Percentiles rank a stretch among this genome's conserved stretches.
phyloP scores from a whole-genome alignment of 2,113 vertebrate genomes.

The Columbina picui region DNA sequence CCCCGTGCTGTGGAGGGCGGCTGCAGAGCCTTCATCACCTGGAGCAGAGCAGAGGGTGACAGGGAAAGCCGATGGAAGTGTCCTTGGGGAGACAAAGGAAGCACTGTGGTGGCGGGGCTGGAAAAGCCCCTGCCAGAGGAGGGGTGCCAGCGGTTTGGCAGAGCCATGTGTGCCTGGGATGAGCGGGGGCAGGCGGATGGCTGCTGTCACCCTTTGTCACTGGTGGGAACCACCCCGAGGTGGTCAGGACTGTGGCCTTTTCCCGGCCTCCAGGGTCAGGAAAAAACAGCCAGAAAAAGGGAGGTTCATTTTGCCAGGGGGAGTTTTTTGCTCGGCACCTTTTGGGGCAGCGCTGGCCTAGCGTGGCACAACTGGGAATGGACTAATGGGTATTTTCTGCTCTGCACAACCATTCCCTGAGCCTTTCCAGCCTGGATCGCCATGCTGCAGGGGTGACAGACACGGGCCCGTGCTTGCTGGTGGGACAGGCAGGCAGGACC shows the following conservation, averaged over 20 bases:
- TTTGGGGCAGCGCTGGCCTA: background rate
- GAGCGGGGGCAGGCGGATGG: background rate
- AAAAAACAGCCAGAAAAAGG: background rate
- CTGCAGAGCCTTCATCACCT: background rate
- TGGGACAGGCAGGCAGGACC: background rate
- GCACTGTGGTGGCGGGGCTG: accelerated
- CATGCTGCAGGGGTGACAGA: accelerated
- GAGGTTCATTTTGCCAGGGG: accelerated
- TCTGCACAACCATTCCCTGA: background rate
- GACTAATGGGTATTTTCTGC: background rate
- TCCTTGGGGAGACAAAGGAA: background rate
- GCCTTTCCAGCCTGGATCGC: background rate
- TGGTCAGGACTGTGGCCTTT: background rate
- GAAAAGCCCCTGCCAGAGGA: background rate
- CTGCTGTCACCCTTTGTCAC: accelerated
- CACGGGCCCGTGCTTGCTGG: background rate
- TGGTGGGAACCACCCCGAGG: background rate
- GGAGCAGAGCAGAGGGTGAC: background rate
- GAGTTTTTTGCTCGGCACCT: background rate
- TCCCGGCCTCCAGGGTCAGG: background rate
- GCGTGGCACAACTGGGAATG: accelerated
- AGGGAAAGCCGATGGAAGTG: background rate
- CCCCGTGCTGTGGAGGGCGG: accelerated
- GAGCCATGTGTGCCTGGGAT: accelerated
- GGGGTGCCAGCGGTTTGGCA: accelerated